Percentiles rank a stretch among this genome's conserved stretches.
Evolutionary conservation across 2,797 vertebrate species (phyloP).

Genomic region (Intellagama lesueurii): DNA sequence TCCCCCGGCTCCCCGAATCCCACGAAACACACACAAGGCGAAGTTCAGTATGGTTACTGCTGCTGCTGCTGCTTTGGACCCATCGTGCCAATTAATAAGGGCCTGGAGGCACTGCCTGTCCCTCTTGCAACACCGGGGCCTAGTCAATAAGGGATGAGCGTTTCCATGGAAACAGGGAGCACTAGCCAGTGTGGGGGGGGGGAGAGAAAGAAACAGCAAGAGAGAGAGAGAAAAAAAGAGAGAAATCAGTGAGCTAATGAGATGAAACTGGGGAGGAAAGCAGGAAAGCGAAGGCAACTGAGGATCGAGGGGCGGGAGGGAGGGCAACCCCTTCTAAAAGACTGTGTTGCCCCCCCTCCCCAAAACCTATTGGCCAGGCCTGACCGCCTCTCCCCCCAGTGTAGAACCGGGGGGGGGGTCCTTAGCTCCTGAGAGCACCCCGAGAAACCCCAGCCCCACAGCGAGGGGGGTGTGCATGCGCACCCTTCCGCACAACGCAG

Average conservation of each 20-base stretch:
- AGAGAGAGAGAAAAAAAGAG: neutral
- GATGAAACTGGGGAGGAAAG: neutral
- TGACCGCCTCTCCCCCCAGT: too few relatives aligned
- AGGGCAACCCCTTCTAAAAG: too few relatives aligned
- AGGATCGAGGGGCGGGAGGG: neutral
- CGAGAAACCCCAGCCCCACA: too few relatives aligned
- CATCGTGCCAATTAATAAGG: constrained; percentile 70
- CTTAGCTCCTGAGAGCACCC: too few relatives aligned
- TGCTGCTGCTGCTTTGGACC: neutral
- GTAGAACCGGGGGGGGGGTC: neutral
- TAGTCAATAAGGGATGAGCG: constrained; percentile 76
- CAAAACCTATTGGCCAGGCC: neutral
- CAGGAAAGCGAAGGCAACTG: neutral
- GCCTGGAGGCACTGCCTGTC: constrained; percentile 81
- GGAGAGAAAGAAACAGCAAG: neutral
- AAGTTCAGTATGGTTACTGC: constrained; percentile 56
- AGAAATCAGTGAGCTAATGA: constrained; percentile 15
- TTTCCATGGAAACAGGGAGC: constrained; percentile 76
- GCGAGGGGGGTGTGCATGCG: neutral
- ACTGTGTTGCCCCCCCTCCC: neutral
- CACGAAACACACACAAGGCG: neutral
- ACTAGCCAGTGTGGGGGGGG: constrained; percentile 9
- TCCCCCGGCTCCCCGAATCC: accelerated
- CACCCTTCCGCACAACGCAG: neutral
- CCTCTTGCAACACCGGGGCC: constrained; percentile 82